Base-by-base conservation (phyloP, 2,888 invertebrate species). In the Vanessa cardui region DNA sequence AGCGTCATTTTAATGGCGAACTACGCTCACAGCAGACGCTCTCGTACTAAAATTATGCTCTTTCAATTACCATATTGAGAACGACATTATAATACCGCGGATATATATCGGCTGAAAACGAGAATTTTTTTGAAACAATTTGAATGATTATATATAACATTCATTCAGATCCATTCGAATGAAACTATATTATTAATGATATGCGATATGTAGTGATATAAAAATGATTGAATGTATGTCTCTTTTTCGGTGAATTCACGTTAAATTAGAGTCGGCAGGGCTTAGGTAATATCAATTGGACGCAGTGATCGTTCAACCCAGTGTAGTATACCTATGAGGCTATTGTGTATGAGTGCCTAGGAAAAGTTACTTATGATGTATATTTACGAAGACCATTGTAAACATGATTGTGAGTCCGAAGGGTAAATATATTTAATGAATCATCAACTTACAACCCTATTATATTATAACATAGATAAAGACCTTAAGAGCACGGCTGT, bases 361-460 rank as follows among this genome's bases (percentile, higher is more conserved):
- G 81, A 86, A 89, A 77, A 80, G 84, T 87, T 88, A 91, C 90
- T 92, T 92, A 92, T 91, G 91, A 92, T 88, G 84, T 90, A 90
- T 85, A 82, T 82, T 88, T 81, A 90, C 83, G 79, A 86, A 84
- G 90, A 92, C 90, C 89, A 92, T 83, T 85, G 76, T 81, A 83
- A 87, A 83, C 89, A 87, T 90, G 89, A 90, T 91, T 90, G 90
- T 91, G 91, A 91, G 87, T 86, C 83, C 81, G 83, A 89, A 90
- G 90, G 90, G 91, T 90, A 70, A 64, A 61, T 62, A 64, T 46
- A 54, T 66, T 52, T 65, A 69, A 67, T 66, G 66, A 67, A 73
- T 65, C 70, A 73, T 69, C 67, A 68, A 39, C 39, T 12, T 39
- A 39, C 12, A 39, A 70, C 74, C 76, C 76, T 70, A 58, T 45